Evolutionary conservation across 1,140 invertebrate genomes (phyloP).

Genomic region (Plectus sambesii): DNA sequence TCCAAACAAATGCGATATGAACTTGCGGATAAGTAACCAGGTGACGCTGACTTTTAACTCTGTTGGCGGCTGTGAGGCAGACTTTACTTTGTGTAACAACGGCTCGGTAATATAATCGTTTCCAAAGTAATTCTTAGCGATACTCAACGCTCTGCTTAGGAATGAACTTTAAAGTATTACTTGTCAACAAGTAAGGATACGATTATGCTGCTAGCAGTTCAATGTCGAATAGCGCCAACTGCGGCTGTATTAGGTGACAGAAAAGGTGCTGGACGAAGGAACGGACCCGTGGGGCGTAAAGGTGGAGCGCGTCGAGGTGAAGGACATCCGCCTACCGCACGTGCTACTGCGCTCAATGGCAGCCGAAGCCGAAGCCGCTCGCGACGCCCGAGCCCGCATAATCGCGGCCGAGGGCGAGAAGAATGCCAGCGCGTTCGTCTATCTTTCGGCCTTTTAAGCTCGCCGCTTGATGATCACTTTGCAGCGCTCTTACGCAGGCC

Average conservation of each 20-base stretch:
- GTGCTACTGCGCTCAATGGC: slow-evolving; percentile 70
- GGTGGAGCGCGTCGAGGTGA: slow-evolving; percentile 69
- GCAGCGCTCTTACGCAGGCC: slow-evolving; percentile 69
- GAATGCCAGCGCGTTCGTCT: slow-evolving; percentile 54
- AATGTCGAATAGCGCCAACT: background rate
- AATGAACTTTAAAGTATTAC: no score
- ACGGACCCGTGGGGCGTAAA: slow-evolving; percentile 95
- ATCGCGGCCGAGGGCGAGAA: slow-evolving; percentile 62
- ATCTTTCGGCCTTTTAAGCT: slow-evolving; percentile 3
- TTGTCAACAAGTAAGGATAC: slow-evolving; percentile 1
- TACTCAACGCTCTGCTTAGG: no score
- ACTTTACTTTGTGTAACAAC: no score
- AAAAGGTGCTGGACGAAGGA: slow-evolving; percentile 65
- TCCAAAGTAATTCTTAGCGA: no score
- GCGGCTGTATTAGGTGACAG: slow-evolving; percentile 41
- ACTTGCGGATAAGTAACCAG: no score
- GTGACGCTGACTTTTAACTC: no score
- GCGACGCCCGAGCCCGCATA: slow-evolving; percentile 59
- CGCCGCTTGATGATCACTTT: slow-evolving; percentile 32
- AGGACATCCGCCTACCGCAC: slow-evolving; percentile 71
- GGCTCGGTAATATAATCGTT: no score
- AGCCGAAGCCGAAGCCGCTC: slow-evolving; percentile 69
- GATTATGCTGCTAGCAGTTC: background rate
- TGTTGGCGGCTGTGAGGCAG: no score
- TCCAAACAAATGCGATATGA: no score